phyloP scores from a whole-genome alignment of 2,113 vertebrate species.

The Trinectes maculatus region DNA sequence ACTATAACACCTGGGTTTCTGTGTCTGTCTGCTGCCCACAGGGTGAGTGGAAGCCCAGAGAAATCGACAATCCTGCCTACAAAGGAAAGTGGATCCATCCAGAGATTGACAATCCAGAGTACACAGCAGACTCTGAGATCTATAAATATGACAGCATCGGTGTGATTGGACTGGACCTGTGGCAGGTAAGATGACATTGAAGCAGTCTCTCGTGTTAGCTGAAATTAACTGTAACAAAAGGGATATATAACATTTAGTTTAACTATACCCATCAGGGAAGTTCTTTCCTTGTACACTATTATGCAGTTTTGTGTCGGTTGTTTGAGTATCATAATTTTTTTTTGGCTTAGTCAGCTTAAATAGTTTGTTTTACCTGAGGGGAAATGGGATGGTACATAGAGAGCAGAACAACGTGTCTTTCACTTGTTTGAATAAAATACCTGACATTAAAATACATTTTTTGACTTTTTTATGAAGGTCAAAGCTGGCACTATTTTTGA shows the following conservation, averaged over 20 bases:
- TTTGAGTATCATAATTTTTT: too few relatives aligned
- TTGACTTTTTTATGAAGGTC: constrained; percentile 72
- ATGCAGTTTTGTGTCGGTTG: too few relatives aligned
- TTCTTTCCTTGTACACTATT: too few relatives aligned
- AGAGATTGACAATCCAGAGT: constrained; percentile 88
- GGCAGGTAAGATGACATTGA: constrained; percentile 77
- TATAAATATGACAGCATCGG: constrained; percentile 82
- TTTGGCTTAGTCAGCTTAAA: too few relatives aligned
- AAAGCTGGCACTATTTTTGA: constrained; percentile 89
- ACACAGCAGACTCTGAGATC: constrained; percentile 82
- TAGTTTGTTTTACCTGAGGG: neutral
- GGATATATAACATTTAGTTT: neutral
- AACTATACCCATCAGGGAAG: neutral
- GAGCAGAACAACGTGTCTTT: neutral
- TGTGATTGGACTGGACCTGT: constrained; percentile 86
- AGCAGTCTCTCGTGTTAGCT: neutral
- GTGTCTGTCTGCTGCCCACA: constrained; percentile 47
- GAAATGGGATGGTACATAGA: neutral
- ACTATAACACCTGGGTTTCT: neutral
- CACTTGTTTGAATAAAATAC: neutral
- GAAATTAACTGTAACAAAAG: neutral
- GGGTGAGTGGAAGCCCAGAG: constrained; percentile 85
- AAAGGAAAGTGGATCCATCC: constrained; percentile 88
- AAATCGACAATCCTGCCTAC: constrained; percentile 85
- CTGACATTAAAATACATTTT: neutral